Base-by-base conservation (phyloP, 2,113 vertebrate species). In the Spilogale gracilis region DNA sequence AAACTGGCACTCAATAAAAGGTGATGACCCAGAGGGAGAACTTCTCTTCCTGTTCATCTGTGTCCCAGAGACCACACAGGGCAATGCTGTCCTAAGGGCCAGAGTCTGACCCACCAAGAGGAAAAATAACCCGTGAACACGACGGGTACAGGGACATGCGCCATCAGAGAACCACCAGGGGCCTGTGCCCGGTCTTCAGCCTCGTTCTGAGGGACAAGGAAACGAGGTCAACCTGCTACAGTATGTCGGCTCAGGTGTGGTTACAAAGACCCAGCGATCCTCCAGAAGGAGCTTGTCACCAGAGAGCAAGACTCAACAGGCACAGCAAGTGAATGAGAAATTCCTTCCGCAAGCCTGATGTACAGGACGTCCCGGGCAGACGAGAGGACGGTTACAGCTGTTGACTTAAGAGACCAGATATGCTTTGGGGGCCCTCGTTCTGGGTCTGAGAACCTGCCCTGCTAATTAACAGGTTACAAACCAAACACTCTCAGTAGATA, bases 381-480 rank as follows among this genome's bases (percentile, higher is more conserved):
- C 8, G 48, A 56, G 89, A 54, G 0, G 4, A 4, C 8, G 38
- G 38, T 65, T 60, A 21, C 4, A 17, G 61, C n/a, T 93, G 73
- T 80, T 94, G 96, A 98, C 94, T 88, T 96, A 94, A 87, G 93
- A 95, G 94, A 95, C 85, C n/a, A 45, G 84, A 6, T 27, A 25
- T 6, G 73, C 97, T 97, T 85, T 6, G 32, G 89, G 86, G 94
- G 79, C 73, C 38, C 87, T 54, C 11, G 1, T 56, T 60, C 86
- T 27, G 97, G 80, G 87, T 32, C 95, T 60, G 74, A 74, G 91
- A 86, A 83, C 56, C 32, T 89, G 86, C 89, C 60, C 96, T 3
- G 16, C 85, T 96, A 93, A 96, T 96, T 94, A 97, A 93, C 81
- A 95, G 92, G 79, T 45, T 91, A 76, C 96, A 97, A 91, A 96